phyloP scores from a whole-genome alignment of 2,113 vertebrate species.

The Phycodurus eques region DNA sequence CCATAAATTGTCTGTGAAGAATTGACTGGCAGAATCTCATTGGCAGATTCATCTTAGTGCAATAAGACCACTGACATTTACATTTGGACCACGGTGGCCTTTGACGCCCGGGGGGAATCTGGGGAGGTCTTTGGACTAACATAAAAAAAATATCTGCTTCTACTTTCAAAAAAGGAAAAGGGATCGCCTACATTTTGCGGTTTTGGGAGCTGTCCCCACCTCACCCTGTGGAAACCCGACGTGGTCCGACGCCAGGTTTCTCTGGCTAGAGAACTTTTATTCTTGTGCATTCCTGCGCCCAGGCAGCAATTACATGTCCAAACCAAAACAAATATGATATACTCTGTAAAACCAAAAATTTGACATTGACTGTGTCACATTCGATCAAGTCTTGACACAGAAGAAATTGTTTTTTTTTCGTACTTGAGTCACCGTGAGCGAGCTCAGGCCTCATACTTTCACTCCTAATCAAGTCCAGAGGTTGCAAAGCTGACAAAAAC shows the following conservation, averaged over 20 bases:
- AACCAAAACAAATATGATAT: conserved; percentile 17
- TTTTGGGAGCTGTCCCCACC: conserved; percentile 49
- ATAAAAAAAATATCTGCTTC: conserved; percentile 49
- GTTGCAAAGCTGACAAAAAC: conserved; percentile 11
- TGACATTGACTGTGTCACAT: conserved; percentile 1
- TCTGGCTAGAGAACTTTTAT: conserved; percentile 7
- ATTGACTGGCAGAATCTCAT: conserved; percentile 14
- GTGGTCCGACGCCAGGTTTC: conserved; percentile 21
- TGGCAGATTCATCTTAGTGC: conserved; percentile 21
- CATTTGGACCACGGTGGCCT: conserved; percentile 30
- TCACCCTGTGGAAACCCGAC: conserved; percentile 53
- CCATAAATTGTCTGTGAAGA: conserved; percentile 31
- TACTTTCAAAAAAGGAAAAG: conserved; percentile 41
- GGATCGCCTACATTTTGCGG: conserved; percentile 45
- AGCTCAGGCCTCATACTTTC: neutral
- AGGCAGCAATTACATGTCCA: conserved; percentile 1
- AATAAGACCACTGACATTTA: conserved; percentile 36
- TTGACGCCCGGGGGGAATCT: conserved; percentile 9
- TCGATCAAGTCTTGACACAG: neutral
- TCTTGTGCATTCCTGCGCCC: conserved; percentile 18
- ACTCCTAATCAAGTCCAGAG: conserved; percentile 6
- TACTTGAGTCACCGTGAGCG: neutral
- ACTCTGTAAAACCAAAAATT: conserved; percentile 11
- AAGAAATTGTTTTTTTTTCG: conserved; percentile 7
- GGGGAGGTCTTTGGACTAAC: conserved; percentile 18